Evolutionary conservation across 2,888 invertebrate species (phyloP).

Genomic region (Ornithoptera priamus): DNA sequence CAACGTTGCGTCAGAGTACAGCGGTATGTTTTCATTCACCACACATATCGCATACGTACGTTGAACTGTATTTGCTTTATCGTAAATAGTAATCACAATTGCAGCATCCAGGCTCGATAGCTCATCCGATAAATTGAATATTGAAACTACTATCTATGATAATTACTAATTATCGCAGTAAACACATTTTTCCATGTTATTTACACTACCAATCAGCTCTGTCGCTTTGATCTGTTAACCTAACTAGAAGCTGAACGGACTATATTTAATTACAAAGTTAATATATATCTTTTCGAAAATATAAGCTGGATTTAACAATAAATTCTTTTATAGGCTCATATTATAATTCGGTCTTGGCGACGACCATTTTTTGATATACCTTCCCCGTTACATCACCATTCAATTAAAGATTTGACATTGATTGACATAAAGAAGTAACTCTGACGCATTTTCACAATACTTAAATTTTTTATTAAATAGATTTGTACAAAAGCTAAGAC

Average conservation of each 20-base stretch:
- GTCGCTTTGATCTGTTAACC: background rate
- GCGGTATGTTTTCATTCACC: background rate
- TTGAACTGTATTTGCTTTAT: background rate
- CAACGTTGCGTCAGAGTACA: background rate
- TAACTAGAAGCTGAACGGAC: background rate
- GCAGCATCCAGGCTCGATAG: background rate
- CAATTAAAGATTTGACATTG: no score
- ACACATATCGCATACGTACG: background rate
- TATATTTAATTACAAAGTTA: background rate
- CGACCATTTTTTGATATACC: no score
- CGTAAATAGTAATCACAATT: background rate
- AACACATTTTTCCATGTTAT: background rate
- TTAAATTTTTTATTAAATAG: no score
- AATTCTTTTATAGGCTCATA: no score
- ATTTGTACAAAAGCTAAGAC: no score
- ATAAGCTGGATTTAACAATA: no score
- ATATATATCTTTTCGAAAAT: no score
- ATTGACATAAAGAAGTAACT: no score
- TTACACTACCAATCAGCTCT: background rate
- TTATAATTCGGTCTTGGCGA: no score
- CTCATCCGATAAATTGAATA: background rate
- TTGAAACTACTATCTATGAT: background rate
- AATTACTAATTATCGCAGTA: background rate
- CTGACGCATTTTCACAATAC: no score
- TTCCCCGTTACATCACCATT: no score